Conservation (phyloP, 2,113 vertebrate genomes). For the Oostethus manadensis region DNA sequence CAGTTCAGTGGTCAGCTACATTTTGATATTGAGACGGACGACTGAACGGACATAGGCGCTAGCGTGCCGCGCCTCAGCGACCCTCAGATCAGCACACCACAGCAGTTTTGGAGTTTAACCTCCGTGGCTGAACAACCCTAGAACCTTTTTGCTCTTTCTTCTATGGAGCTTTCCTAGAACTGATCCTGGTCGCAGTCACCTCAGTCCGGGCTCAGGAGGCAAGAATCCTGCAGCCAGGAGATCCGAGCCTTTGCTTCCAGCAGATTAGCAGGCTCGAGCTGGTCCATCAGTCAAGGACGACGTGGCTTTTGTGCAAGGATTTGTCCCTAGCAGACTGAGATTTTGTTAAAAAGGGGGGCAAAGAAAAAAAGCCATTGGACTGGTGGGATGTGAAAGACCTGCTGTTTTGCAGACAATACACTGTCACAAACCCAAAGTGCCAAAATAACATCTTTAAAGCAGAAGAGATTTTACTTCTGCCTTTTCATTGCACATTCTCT, state of each 20-base stretch:
- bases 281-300: constrained; percentile 55
- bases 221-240: constrained; percentile 30
- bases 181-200: constrained; percentile 38
- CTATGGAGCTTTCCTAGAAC: constrained; percentile 8
- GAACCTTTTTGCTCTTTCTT: constrained; percentile 3
- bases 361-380: constrained; percentile 14
- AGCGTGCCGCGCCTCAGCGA: constrained; percentile 36
- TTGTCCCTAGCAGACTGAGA: constrained; percentile 30
- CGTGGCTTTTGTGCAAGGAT: constrained; percentile 51
- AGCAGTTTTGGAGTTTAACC: constrained; percentile 56
- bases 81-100: constrained; percentile 45
- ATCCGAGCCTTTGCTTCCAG: constrained; percentile 33
- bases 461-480: constrained; percentile 10
- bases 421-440: constrained; percentile 13
- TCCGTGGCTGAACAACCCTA: constrained; percentile 46
- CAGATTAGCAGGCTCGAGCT: constrained; percentile 37
- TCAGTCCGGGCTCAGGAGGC: constrained; percentile 33
- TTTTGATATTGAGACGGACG: constrained; percentile 57
- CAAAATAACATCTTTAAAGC: constrained; percentile 19
- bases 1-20: constrained; percentile 62
- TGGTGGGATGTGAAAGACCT: constrained; percentile 15
- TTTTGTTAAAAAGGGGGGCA: constrained; percentile 30
- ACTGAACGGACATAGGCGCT: constrained; percentile 27
- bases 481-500: constrained; percentile 24
- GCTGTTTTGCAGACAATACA: constrained; percentile 3